Base-by-base conservation (phyloP, 2,888 invertebrate species). In the Cremastinae sp. region DNA sequence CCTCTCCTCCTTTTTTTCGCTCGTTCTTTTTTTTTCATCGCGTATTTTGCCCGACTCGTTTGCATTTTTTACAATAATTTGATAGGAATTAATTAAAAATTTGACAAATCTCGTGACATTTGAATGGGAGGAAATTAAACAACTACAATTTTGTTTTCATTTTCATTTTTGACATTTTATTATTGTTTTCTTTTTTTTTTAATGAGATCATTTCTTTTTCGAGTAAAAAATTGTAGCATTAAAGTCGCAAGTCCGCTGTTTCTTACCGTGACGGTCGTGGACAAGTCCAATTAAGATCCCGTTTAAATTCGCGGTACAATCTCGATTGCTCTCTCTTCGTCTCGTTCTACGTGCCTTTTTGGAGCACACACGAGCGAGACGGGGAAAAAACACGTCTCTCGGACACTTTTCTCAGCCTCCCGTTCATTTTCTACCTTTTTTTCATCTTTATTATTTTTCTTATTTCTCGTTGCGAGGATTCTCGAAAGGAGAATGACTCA, bases 251-350 rank as follows among this genome's bases (percentile, higher is more conserved):
- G 28, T 28, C n/a, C 51, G 49, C 51, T 41, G 43, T 68, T 22
- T 20, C 49, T 38, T 34, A 69, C 34, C 68, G 69, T 64, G 73
- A 72, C 72, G 76, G 58, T 69, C 68, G 72, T 64, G 69, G 73
- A 73, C 76, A 76, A 72, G 53, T 76, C 69, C 76, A 76, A 76
- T 76, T 76, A 76, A 76, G 64, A 76, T 76, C 76, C 76, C 76
- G 76, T 76, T 76, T 76, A 73, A 76, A 76, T 76, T 76, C 72
- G 72, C 64, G 68, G 36, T 58, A 64, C 68, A 76, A 73, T 76
- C 64, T 68, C 72, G 75, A 68, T 58, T 68, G 58, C 20, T 38
- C 68, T 41, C 58, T 56, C 14, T 47, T 12, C 51, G 38, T 64
- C 49, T 62, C n/a, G 47, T 28, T 45, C 64, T 41, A 18, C 38